Conservation (phyloP, 2,797 vertebrate species). For the Melanogrammus aeglefinus region DNA sequence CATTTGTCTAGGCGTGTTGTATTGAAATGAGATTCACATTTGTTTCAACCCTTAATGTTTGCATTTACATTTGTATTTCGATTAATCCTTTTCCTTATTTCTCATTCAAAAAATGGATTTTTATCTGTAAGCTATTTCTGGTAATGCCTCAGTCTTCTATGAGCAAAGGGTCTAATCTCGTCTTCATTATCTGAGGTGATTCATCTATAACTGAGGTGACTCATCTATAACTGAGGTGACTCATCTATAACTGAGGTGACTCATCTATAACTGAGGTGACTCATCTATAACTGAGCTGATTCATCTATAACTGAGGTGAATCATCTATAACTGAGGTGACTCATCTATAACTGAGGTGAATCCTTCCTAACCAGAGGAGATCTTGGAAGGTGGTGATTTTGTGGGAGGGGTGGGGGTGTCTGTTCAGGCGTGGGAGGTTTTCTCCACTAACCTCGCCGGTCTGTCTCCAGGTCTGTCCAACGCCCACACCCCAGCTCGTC, state of each 20-base stretch:
- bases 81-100: too few species aligned
- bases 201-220: too few species aligned
- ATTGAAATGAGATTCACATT: not conserved
- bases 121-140: not conserved
- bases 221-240: too few species aligned
- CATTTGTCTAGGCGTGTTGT: not conserved
- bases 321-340: too few species aligned
- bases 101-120: not conserved
- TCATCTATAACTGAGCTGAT: too few species aligned
- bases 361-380: too few species aligned
- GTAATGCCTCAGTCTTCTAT: not conserved
- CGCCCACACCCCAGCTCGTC: conserved; percentile 92
- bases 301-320: too few species aligned
- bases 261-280: too few species aligned
- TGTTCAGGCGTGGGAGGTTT: not conserved
- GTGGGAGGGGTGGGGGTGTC: not conserved
- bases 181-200: not conserved
- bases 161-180: not conserved
- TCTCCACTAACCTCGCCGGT: not conserved
- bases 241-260: too few species aligned
- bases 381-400: not conserved
- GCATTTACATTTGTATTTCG: too few species aligned
- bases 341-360: too few species aligned
- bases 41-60: too few species aligned
- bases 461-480: conserved; percentile 83